Evolutionary conservation across 1,140 invertebrate species (phyloP).

Genomic region (Heterodera carotae): DNA sequence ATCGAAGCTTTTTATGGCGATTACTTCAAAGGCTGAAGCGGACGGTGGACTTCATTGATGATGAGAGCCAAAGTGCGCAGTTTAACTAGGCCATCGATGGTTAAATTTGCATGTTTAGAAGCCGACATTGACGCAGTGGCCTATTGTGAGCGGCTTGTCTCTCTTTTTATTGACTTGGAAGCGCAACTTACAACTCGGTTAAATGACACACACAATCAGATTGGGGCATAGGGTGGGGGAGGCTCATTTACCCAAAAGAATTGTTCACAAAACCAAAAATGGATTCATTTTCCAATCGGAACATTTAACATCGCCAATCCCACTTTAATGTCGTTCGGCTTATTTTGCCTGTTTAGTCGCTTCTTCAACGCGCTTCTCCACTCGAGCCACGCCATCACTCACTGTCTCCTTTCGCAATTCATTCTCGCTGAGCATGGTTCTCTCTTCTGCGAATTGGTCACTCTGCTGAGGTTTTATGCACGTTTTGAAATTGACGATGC

Average conservation of each 20-base stretch:
- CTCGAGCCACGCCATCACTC: slow-evolving; percentile 87
- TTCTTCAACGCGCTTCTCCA: slow-evolving; percentile 96
- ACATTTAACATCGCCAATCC: too few species aligned
- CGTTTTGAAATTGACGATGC: slow-evolving; percentile 97
- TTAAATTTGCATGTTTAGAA: slow-evolving; percentile 37
- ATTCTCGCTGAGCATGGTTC: slow-evolving; percentile 76
- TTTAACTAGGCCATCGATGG: background rate
- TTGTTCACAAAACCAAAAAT: too few species aligned
- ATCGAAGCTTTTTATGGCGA: slow-evolving; percentile 81
- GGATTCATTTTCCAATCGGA: too few species aligned
- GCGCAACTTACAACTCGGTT: slow-evolving; percentile 81
- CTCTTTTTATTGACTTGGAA: slow-evolving; percentile 93
- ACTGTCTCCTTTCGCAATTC: slow-evolving; percentile 76
- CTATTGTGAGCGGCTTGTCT: slow-evolving; percentile 93
- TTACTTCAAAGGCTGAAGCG: slow-evolving; percentile 87
- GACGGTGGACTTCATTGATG: slow-evolving; percentile 76
- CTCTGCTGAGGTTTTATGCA: slow-evolving; percentile 94
- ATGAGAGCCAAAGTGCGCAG: slow-evolving; percentile 31
- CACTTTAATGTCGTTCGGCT: too few species aligned
- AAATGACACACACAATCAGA: too few species aligned
- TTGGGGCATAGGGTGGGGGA: too few species aligned
- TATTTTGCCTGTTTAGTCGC: slow-evolving; percentile 65
- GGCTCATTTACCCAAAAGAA: too few species aligned
- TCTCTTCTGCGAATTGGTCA: slow-evolving; percentile 81
- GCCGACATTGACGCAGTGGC: slow-evolving; percentile 72